These are phyloP conservation scores for Drosophila sproati DNA, from an alignment of 1,140 invertebrate genomes.

Conservation along the genomic window DNA sequence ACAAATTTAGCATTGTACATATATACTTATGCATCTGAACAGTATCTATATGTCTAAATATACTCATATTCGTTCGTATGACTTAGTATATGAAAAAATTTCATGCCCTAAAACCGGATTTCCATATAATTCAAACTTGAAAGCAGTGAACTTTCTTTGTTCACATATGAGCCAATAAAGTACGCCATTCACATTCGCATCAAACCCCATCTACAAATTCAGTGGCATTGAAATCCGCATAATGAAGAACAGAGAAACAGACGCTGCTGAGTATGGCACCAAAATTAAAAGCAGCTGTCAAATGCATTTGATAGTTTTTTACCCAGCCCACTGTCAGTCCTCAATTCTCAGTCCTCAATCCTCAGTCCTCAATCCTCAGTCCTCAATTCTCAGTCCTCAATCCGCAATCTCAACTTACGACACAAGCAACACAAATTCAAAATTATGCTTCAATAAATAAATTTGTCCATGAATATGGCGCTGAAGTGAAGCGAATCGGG, in stretches of 20 bases:
- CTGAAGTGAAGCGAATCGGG: background rate
- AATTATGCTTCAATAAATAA: slow-evolving; percentile 82
- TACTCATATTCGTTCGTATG: no score
- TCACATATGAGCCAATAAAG: background rate
- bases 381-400: no score
- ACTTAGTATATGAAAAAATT: no score
- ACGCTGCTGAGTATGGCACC: slow-evolving; percentile 21
- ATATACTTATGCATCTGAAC: no score
- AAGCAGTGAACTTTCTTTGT: background rate
- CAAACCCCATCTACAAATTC: background rate
- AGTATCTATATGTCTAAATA: no score
- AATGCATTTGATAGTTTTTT: slow-evolving; percentile 75
- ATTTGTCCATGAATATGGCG: slow-evolving; percentile 45
- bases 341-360: background rate
- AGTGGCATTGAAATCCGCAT: slow-evolving; percentile 25
- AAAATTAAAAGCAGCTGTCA: slow-evolving; percentile 77
- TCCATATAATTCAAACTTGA: background rate
- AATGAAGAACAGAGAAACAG: slow-evolving; percentile 35
- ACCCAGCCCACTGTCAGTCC: slow-evolving; percentile 9
- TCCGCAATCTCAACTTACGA: background rate
- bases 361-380: background rate
- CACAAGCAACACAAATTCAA: slow-evolving; percentile 64
- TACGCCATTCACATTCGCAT: no score
- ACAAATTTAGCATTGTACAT: no score
- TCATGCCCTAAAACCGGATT: background rate